Evolutionary conservation across 35 echinoderm and acorn worm genomes (phyloP).

Genomic region (Diadema setosum): DNA sequence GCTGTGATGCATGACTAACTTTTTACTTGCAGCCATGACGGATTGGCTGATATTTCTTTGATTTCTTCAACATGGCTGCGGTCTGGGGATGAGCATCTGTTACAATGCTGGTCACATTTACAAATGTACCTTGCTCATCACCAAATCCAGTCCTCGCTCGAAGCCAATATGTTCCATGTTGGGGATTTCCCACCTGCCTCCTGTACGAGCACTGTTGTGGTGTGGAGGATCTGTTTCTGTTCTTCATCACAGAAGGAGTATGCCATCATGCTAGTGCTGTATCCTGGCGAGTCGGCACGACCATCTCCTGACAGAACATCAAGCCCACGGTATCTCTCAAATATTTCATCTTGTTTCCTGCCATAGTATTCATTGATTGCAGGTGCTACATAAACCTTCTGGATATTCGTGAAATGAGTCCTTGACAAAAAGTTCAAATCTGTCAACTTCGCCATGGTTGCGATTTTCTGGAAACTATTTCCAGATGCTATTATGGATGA

Average conservation of each 20-base stretch:
- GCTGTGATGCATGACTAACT: neutral
- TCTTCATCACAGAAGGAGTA: slow-evolving; percentile 4
- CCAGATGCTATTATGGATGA: neutral
- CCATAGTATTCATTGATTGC: neutral
- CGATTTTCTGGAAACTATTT: neutral
- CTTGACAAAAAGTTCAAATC: neutral
- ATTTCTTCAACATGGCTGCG: neutral
- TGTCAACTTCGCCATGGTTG: neutral
- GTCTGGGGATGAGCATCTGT: neutral
- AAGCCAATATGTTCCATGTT: slow-evolving; percentile 48
- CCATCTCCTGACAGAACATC: slow-evolving; percentile 36
- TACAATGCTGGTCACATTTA: neutral
- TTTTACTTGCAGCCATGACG: neutral
- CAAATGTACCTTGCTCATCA: neutral
- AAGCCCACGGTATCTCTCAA: neutral
- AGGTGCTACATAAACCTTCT: neutral
- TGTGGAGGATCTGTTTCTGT: slow-evolving; percentile 6
- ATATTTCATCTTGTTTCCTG: neutral
- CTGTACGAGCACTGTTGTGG: neutral
- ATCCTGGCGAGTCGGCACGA: slow-evolving; percentile 21
- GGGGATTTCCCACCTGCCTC: slow-evolving; percentile 24
- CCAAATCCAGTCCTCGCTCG: slow-evolving; percentile 2
- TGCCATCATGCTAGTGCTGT: slow-evolving; percentile 7
- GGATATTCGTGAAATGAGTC: neutral
- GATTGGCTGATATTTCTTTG: neutral